A percentile compares a stretch with the other conserved stretches of the same genome.
Evolutionary conservation across 2,888 invertebrate genomes (phyloP).

Genomic region (Drosophila subsilvestris): DNA sequence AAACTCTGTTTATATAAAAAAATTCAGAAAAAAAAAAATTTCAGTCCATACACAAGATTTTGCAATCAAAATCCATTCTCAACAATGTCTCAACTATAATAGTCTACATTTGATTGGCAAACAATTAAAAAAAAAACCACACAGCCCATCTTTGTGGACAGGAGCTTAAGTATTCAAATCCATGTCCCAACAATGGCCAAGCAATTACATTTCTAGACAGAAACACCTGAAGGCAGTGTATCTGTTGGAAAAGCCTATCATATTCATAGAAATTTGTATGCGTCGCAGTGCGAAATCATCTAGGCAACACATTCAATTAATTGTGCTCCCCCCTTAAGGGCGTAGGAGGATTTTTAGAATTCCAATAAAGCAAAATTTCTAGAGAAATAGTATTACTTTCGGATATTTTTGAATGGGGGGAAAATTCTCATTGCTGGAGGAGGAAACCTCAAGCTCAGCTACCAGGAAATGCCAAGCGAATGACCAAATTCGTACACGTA

Average conservation of each 20-base stretch:
- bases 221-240: conserved; percentile 13
- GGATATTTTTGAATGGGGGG: conserved; percentile 28
- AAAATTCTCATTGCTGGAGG: conserved; percentile 13
- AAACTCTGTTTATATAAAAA: too few species aligned
- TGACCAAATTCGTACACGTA: conserved; percentile 44
- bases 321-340: conserved; percentile 14
- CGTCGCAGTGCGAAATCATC: conserved; percentile 27
- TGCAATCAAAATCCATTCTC: not conserved
- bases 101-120: not conserved
- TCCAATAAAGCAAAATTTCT: conserved; percentile 53
- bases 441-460: not conserved
- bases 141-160: not conserved
- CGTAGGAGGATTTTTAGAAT: conserved; percentile 36
- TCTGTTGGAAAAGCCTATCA: conserved; percentile 12
- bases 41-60: not conserved
- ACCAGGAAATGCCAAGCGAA: conserved; percentile 25
- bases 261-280: conserved; percentile 36
- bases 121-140: not conserved
- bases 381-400: conserved; percentile 49
- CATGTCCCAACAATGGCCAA: conserved; percentile 6
- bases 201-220: conserved; percentile 27
- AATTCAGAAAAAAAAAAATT: not conserved
- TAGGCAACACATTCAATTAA: conserved; percentile 55
- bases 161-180: conserved; percentile 16
- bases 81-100: not conserved